Evolutionary conservation across 2,888 invertebrate genomes (phyloP).

Genomic region (Drosophila anceps): DNA sequence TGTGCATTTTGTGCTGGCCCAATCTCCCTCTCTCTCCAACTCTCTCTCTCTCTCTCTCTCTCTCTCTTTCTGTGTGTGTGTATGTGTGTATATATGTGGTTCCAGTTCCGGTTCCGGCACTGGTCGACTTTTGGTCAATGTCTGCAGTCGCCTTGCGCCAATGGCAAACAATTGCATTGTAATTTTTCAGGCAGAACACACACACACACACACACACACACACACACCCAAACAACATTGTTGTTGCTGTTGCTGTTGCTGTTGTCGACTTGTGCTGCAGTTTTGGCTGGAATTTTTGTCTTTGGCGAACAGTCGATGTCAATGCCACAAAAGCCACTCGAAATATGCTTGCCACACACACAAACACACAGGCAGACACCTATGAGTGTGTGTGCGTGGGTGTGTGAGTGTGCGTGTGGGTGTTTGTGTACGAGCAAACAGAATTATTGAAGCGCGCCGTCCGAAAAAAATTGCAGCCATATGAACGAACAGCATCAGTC

Average conservation of each 20-base stretch:
- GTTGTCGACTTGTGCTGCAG: conserved; percentile 48
- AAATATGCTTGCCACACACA: conserved; percentile 58
- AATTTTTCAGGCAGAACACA: conserved; percentile 54
- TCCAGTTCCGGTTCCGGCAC: conserved; percentile 34
- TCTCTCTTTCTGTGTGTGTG: conserved; percentile 2
- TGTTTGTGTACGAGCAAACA: conserved; percentile 61
- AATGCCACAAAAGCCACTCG: conserved; percentile 75
- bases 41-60: no score
- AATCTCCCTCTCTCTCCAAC: neutral
- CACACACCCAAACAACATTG: conserved; percentile 13
- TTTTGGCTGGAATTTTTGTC: conserved; percentile 66
- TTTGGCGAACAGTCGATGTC: conserved; percentile 53
- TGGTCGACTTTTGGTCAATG: conserved; percentile 40
- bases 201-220: conserved; percentile 2
- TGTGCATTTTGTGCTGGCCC: neutral
- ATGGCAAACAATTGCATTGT: conserved; percentile 76
- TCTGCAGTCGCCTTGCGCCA: conserved; percentile 38
- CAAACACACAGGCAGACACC: conserved; percentile 23
- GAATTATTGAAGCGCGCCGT: conserved; percentile 76
- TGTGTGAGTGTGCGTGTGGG: conserved; percentile 19
- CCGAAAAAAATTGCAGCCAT: conserved; percentile 39
- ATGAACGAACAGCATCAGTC: conserved; percentile 27
- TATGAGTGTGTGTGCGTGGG: conserved; percentile 14
- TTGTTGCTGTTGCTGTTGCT: conserved; percentile 21
- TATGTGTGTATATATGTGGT: conserved; percentile 17